phyloP scores from a whole-genome alignment of 2,113 vertebrate genomes.

The Sphyrna mokarran region DNA sequence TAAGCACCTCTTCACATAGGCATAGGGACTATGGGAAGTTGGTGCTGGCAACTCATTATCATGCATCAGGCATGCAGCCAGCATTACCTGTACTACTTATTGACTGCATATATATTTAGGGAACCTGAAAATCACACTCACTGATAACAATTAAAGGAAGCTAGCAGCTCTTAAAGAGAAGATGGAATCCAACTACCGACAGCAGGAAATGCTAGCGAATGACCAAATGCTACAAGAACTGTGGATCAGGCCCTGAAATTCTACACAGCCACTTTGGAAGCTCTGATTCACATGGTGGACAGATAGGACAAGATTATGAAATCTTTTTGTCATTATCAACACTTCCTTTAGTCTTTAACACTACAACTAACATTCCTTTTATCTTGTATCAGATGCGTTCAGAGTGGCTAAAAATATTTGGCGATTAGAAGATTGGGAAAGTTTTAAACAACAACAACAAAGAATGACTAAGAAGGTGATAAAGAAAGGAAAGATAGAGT shows the following conservation, averaged over 20 bases:
- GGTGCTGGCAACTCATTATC: background rate
- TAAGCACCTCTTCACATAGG: no score
- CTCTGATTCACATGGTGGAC: background rate
- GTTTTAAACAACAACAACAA: no score
- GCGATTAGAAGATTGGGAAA: no score
- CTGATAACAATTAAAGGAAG: background rate
- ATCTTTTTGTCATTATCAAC: no score
- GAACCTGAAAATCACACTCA: background rate
- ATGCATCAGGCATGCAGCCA: background rate
- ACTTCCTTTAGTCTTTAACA: no score
- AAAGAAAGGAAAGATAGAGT: no score
- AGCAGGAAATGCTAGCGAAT: background rate
- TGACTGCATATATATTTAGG: background rate
- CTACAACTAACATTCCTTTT: no score
- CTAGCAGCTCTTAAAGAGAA: background rate
- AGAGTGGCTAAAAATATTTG: no score
- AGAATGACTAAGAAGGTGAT: no score
- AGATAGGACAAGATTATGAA: background rate
- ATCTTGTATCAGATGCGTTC: no score
- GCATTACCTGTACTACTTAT: no score
- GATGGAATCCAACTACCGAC: background rate
- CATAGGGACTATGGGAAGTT: background rate
- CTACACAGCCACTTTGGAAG: background rate
- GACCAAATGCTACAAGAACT: background rate
- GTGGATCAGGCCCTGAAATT: background rate